phyloP scores from a whole-genome alignment of 2,113 vertebrate species.

The Syrmaticus mikado region DNA sequence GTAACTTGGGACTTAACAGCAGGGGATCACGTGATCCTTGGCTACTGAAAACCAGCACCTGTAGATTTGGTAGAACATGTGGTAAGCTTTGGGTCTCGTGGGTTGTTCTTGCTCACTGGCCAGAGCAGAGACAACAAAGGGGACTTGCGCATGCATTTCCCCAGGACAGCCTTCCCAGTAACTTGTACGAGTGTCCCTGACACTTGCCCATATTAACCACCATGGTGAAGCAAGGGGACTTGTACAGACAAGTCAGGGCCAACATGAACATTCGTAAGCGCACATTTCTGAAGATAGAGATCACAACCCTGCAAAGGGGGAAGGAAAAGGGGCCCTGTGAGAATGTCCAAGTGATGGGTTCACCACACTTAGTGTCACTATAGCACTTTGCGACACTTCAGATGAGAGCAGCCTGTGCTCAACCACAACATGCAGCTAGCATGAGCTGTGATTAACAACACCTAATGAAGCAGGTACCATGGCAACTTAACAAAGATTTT shows the following conservation, averaged over 20 bases:
- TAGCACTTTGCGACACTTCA: neutral
- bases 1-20: neutral
- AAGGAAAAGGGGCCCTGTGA: neutral
- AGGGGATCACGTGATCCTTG: neutral
- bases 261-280: rapidly evolving
- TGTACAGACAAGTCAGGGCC: neutral
- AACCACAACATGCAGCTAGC: rapidly evolving
- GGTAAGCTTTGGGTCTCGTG: neutral
- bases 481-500: neutral
- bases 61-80: neutral
- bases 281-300: neutral
- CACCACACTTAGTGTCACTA: neutral
- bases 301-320: neutral
- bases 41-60: neutral
- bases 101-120: neutral
- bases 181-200: neutral
- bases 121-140: neutral
- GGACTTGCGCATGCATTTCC: neutral
- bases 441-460: neutral
- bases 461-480: neutral
- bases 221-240: neutral
- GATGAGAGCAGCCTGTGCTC: neutral
- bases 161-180: neutral
- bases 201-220: neutral
- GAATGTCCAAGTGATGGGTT: rapidly evolving